Evolutionary conservation across 2,888 invertebrate genomes (phyloP).

Genomic region (Crepidodera aurea): DNA sequence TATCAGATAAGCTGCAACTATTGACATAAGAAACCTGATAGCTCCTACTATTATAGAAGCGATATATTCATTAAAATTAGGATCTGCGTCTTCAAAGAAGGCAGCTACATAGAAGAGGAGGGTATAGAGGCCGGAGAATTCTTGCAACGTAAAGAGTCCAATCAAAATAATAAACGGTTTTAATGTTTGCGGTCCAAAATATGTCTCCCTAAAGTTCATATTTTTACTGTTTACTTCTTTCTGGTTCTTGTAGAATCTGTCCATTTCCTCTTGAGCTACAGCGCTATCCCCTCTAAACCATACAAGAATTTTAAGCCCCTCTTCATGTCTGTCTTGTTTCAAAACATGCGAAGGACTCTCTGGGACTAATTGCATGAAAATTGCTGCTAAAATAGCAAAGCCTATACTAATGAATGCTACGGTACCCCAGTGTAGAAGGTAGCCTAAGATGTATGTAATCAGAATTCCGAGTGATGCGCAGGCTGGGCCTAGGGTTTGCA

Average conservation of each 20-base stretch:
- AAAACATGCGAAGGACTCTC: slow-evolving; percentile 76
- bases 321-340: slow-evolving; percentile 68
- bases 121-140: slow-evolving; percentile 77
- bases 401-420: slow-evolving; percentile 71
- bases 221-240: slow-evolving; percentile 39
- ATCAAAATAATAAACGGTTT: slow-evolving; percentile 74
- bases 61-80: slow-evolving; percentile 70
- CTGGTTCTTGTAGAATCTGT: slow-evolving; percentile 55
- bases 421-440: slow-evolving; percentile 72
- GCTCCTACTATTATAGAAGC: slow-evolving; percentile 75
- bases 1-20: slow-evolving; percentile 72
- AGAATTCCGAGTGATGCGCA: slow-evolving; percentile 77
- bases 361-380: slow-evolving; percentile 70
- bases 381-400: slow-evolving; percentile 66
- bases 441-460: slow-evolving; percentile 73
- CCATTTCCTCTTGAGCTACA: slow-evolving; percentile 70
- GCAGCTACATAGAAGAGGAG: slow-evolving; percentile 77
- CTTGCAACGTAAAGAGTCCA: slow-evolving; percentile 74
- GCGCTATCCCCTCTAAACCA: slow-evolving; percentile 72
- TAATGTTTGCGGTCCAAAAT: slow-evolving; percentile 66
- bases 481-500: slow-evolving; percentile 75
- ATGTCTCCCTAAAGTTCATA: slow-evolving; percentile 50
- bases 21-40: slow-evolving; percentile 72
- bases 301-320: slow-evolving; percentile 65
- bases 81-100: slow-evolving; percentile 73